Evolutionary conservation across 2,113 vertebrate genomes (phyloP).

Genomic region (Actenoides hombroni): DNA sequence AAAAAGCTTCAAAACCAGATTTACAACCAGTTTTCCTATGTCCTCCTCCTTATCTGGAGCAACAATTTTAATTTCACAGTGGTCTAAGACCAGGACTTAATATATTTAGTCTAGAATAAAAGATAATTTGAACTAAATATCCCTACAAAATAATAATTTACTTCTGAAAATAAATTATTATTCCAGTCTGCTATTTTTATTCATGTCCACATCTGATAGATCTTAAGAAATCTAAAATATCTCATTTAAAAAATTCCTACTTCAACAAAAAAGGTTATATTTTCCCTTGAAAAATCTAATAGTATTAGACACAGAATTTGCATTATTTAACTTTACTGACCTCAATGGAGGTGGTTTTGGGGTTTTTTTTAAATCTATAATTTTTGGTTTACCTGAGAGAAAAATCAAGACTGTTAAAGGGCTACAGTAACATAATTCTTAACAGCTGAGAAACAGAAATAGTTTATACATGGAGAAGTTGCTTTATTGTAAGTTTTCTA

Average conservation of each 20-base stretch:
- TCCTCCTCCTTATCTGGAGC: not conserved
- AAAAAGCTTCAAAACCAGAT: not conserved
- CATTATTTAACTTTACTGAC: not conserved
- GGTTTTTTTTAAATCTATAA: not conserved
- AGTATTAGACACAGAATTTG: not conserved
- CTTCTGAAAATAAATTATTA: not conserved
- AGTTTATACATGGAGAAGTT: not conserved
- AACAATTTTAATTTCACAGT: not conserved
- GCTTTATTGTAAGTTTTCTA: not conserved
- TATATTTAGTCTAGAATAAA: not conserved
- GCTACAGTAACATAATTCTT: not conserved
- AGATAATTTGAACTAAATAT: not conserved
- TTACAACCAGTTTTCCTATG: not conserved
- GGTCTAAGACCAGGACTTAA: not conserved
- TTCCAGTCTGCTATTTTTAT: not conserved
- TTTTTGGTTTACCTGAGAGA: not conserved
- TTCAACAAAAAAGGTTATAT: not conserved
- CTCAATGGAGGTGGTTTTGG: not conserved
- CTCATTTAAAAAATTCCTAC: not conserved
- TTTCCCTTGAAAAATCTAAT: not conserved
- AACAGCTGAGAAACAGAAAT: not conserved
- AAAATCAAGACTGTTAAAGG: not conserved
- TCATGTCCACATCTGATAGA: not conserved
- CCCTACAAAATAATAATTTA: not conserved
- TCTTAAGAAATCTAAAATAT: not conserved